Base-by-base conservation (phyloP, 2,113 vertebrate species). In the Melanotaenia duboulayi region DNA sequence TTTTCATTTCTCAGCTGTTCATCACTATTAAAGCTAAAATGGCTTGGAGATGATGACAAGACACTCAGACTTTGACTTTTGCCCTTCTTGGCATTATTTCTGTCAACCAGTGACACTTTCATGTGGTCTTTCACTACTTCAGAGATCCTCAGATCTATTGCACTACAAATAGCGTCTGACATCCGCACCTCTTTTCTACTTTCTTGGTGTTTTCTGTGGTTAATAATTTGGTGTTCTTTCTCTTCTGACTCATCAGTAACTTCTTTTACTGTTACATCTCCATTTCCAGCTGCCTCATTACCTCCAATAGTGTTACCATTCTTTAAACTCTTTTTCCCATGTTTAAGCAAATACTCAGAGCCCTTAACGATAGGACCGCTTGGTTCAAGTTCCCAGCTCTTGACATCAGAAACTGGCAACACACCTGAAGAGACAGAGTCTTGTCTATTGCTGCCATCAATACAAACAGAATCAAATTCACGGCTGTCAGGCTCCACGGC, bases 101-200 rank as follows among this genome's bases (percentile, higher is more conserved):
- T 61, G 39, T 64, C 60, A 23, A 42, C 49, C 60, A 84, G 3
- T 25, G 87, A 87, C 69, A 78, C 23, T n/a, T 61, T 84, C 55
- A 90, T 60, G 23, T 92, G 90, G 70, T 93, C 91, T 63, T 92
- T 89, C 23, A 94, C 91, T 63, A 93, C 90, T 80, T 94, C 87
- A 22, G 93, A 91, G 61, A 95, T 95, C 63, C 92, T 91, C 49
- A 90, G 78, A 83, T 93, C 92, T 77, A 94, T 90, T 39, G 90
- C 83, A 11, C 71, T 85, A 50, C 83, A 87, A 58, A 87, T 90
- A 14, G 80, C 85, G 37, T 89, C 81, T 5, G 83, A 88, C 42
- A 75, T 89, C 60, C 73, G 70, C 2, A 28, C 1, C 58, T 84
- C 80, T 23, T 82, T 78, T 57, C 50, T 50, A 51, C 19, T 65